Evolutionary conservation across 1,140 invertebrate genomes (phyloP), one percentile per base, ranked within the genome.

Genomic region (Acromyrmex charruanus): DNA sequence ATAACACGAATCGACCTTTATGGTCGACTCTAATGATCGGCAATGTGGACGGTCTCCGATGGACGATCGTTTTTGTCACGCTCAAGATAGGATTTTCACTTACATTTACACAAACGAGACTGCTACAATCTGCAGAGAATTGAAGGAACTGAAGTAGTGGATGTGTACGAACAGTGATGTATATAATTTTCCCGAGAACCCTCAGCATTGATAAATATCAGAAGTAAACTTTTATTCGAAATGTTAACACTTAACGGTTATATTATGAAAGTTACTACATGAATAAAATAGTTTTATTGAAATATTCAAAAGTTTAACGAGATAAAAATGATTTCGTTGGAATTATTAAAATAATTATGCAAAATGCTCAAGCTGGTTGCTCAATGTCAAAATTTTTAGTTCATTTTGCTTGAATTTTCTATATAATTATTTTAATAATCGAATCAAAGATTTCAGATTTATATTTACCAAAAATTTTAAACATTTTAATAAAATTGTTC

Each of bases 1-100:
- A 74, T 81, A 90, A 90, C 77, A 85, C 89, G 82, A 85, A 90
- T 90, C 86, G 88, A 90, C 89, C 80, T 90, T 90, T 90, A 90
- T 90, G 86, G 69, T 71, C 87, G 89, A 81, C 59, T 81, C 88
- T 90, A 90, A 90, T 90, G 89, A 90, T 90, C 88, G 63, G 71
- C 85, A 84, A 86, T 87, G 85, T 51, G 58, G 51, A 91, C 74
- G 69, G 69, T 81, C 88, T 86, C 86, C 71, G 81, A 68, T 39
- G 21, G 75, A 35, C 53, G 75, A 61, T 51, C 72, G 81, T 88
- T 90, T 90, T 90, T 90, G 63, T 77, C 58, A 55, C 63, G 80
- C 61, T 71, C 71, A 49, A 87, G 77, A 85, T 85, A 39, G 61
- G 86, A 85, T 90, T 90, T 90, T 90, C 89, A 81, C 74, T 90